Evolutionary conservation across 2,113 vertebrate genomes (phyloP), one percentile per base, ranked within the genome.

Genomic region (Suncus etruscus): DNA sequence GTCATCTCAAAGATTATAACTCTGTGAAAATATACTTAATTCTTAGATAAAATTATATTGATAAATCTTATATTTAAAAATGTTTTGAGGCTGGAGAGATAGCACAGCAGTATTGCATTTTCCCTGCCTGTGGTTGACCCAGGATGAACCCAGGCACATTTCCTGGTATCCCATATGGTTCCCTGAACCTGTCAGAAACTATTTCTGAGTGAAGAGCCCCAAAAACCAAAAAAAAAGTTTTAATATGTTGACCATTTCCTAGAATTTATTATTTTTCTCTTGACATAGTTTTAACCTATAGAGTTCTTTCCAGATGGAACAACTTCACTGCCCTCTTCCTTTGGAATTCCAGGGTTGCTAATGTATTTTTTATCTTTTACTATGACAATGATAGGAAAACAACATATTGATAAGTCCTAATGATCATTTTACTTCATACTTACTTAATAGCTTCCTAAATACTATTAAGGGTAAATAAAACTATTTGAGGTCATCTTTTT

Each of bases 221-320:
- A 39, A 39, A 39, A 39, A 39, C 39, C 39, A 39, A 39, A 39
- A 39, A 86, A 81, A 88, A 77, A 82, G 48, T 66, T 86, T 90
- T 80, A 86, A 84, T 54, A 83, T 93, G 3, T 70, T 61, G 87
- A 31, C 22, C 84, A 31, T 31, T 82, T 58, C 25, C 20, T 77
- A 85, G 25, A 93, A 68, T 91, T 88, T 65, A 79, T 83, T 88
- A 65, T 86, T 92, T 90, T 92, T 86, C 6, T 83, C 69, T 83
- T 47, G 8, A 15, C 50, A 66, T 73, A 82, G 8, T 86, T 88
- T 85, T 87, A 50, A 95, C 27, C 65, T 81, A 18, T 69, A 69
- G 39, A 73, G 8, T 54, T 92, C 83, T 94, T 82, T 31, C 51
- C 20, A 89, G 39, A 83, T 94, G 25, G 65, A 77, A 63, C 65